Base-by-base conservation (phyloP, 2,113 vertebrate species). In the Pseudorectes ferrugineus region DNA sequence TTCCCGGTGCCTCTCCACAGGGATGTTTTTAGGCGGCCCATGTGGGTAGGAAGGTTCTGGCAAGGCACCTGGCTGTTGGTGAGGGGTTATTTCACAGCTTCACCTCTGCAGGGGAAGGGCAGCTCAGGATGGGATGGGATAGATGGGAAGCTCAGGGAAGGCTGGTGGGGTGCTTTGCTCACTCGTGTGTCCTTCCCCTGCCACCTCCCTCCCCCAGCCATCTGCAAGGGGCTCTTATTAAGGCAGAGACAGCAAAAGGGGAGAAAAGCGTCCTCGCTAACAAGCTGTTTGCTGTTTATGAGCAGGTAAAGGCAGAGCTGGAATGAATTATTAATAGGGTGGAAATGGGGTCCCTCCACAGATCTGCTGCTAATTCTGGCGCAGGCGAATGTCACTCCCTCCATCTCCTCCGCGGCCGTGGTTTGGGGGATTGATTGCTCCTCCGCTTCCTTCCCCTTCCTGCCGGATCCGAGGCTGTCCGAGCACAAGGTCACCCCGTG, bases 271-370 rank as follows among this genome's bases (percentile, higher is more conserved):
- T 96, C 95, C 95, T 89, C 49, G 25, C 96, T 98, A 98, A 98
- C 93, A 97, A 96, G 97, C 97, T 95, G 97, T 98, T 98, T 98
- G 98, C 98, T 98, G 97, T 97, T 98, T 98, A 97, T 97, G 95
- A 97, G 97, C 97, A 98, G 98, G 97, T 97, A 98, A 97, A 97
- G 97, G 98, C 97, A 98, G 97, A 97, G 95, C 78, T 33, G 95
- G 94, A 33, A 97, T 98, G 95, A 98, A 98, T 98, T 98, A 98
- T 98, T 98, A 97, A 98, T 97, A 82, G 89, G 88, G 93, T 94
- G 97, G 98, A 98, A 98, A 97, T 86, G 85, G 96, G 98, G 97
- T 95, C 95, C 96, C 96, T 97, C 96, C 87, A 96, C 88, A 92
- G 95, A 89, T 95, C 94, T 16, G 94, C 85, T 93, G 95, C 97